Evolutionary conservation across 2,797 vertebrate genomes (phyloP).

Genomic region (Scomberomorus guttatus): DNA sequence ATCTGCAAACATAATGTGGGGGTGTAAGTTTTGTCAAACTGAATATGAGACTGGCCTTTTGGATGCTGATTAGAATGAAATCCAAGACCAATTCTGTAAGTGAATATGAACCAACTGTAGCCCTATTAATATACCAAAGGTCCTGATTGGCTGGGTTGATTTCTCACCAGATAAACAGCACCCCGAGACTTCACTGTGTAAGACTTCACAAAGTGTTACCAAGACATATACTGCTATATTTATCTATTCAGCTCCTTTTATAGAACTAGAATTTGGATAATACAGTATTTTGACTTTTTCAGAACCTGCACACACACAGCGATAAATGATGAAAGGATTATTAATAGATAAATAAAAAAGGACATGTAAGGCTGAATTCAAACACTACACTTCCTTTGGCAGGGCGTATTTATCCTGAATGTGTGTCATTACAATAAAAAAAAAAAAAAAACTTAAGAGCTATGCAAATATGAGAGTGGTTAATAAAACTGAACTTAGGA

Average conservation of each 20-base stretch:
- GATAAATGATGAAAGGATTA: constrained; percentile 63
- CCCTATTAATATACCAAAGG: constrained; percentile 47
- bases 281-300: constrained; percentile 20
- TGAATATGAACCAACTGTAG: constrained; percentile 35
- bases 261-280: constrained; percentile 63
- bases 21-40: not conserved
- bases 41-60: constrained; percentile 23
- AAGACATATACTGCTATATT: constrained; percentile 65
- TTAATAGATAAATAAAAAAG: constrained; percentile 69
- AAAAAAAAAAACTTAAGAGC: not conserved
- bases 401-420: constrained; percentile 29
- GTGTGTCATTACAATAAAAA: not conserved
- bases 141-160: constrained; percentile 27
- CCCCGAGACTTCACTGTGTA: not conserved
- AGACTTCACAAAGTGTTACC: constrained; percentile 32
- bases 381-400: constrained; percentile 23
- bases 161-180: constrained; percentile 51
- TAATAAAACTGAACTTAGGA: constrained; percentile 26
- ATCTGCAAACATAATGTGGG: constrained; percentile 70
- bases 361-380: constrained; percentile 27
- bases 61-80: constrained; percentile 11
- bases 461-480: constrained; percentile 8
- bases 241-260: constrained; percentile 50
- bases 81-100: constrained; percentile 26
- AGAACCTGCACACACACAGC: constrained; percentile 43